These are phyloP conservation scores for Dolichotis patagonum DNA, from an alignment of 2,113 vertebrate species.

Conservation along the genomic window DNA sequence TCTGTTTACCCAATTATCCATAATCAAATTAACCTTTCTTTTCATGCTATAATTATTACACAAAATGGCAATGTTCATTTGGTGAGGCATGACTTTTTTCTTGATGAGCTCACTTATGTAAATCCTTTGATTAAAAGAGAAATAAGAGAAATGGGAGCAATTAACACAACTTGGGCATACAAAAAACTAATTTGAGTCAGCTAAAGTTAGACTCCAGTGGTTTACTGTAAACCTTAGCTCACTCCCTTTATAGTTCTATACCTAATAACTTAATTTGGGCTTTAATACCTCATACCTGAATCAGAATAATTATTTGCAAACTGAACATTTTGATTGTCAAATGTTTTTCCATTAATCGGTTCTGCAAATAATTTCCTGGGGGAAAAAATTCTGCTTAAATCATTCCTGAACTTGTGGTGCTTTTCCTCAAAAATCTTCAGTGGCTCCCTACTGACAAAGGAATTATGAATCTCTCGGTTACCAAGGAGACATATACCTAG, in stretches of 20 bases:
- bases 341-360: background rate
- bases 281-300: background rate
- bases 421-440: background rate
- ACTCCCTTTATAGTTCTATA: background rate
- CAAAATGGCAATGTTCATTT: constrained; percentile 73
- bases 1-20: constrained; percentile 72
- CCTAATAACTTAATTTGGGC: background rate
- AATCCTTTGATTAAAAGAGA: constrained; percentile 79
- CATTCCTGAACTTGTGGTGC: background rate
- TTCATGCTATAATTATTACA: constrained; percentile 79
- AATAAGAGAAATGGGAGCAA: constrained; percentile 67
- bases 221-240: constrained; percentile 5
- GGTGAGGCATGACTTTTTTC: constrained; percentile 58
- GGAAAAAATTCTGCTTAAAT: background rate
- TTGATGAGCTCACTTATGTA: constrained; percentile 73
- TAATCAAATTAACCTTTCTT: constrained; percentile 77
- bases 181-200: constrained; percentile 23
- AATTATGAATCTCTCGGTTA: background rate
- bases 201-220: constrained; percentile 29
- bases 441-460: background rate
- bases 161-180: constrained; percentile 48
- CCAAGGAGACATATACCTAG: background rate
- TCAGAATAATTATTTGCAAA: background rate
- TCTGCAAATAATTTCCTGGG: background rate
- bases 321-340: background rate